These are phyloP conservation scores for Pheosia tremula DNA, from an alignment of 2,888 invertebrate genomes.

Conservation along the genomic window DNA sequence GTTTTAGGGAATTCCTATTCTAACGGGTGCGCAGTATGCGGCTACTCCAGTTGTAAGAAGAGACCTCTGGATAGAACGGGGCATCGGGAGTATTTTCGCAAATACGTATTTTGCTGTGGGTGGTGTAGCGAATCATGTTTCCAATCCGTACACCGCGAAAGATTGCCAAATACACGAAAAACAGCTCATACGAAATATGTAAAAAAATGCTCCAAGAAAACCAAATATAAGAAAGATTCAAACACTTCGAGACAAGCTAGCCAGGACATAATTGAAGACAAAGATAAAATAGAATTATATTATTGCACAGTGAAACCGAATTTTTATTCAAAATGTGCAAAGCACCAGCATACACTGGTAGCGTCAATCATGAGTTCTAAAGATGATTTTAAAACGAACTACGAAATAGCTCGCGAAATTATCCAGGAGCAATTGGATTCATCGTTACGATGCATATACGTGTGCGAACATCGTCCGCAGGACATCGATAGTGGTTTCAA, in stretches of 20 bases:
- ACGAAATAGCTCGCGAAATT: constrained; percentile 24
- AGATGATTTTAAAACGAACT: constrained; percentile 19
- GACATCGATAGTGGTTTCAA: constrained; percentile 27
- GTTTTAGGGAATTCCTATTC: constrained; percentile 9
- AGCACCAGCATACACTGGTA: constrained; percentile 8
- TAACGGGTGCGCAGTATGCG: constrained; percentile 16
- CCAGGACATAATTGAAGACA: constrained; percentile 4
- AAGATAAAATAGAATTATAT: constrained; percentile 27
- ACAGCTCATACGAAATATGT: constrained; percentile 29
- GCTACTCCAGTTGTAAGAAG: constrained; percentile 9
- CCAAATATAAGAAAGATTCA: constrained; percentile 14
- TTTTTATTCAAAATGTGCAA: constrained; percentile 23
- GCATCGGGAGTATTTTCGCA: constrained; percentile 17
- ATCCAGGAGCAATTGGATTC: constrained; percentile 24
- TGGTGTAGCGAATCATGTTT: constrained; percentile 16
- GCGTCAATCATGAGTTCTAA: constrained; percentile 17
- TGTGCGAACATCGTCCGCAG: constrained; percentile 22
- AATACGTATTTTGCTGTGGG: constrained; percentile 24
- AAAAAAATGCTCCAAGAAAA: constrained; percentile 13
- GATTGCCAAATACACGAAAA: constrained; percentile 16
- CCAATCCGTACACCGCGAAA: constrained; percentile 1
- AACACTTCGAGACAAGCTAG: constrained; percentile 10
- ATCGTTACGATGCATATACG: constrained; percentile 34
- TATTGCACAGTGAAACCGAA: constrained; percentile 29
- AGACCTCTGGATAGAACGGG: constrained; percentile 5